These are phyloP conservation scores for Phyto melanocephala DNA, from an alignment of 2,888 invertebrate genomes.

Conservation along the genomic window DNA sequence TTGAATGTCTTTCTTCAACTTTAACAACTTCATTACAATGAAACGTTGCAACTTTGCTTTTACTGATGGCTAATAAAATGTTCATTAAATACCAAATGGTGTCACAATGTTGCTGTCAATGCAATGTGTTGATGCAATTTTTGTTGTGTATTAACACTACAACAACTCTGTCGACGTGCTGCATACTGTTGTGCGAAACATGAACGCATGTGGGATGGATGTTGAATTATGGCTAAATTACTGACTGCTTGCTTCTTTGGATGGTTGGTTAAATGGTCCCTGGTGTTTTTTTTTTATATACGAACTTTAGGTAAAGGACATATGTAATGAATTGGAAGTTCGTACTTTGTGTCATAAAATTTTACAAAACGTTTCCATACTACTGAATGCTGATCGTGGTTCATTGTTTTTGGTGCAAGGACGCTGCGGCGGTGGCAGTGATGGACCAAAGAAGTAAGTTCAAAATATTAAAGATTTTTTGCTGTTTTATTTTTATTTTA, in stretches of 20 bases:
- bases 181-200: not conserved
- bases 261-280: not conserved
- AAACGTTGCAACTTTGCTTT: conserved; percentile 2
- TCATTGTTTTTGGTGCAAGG: conserved; percentile 95
- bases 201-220: conserved; percentile 18
- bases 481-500: not conserved
- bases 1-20: not conserved
- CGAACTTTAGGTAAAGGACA: conserved; percentile 88
- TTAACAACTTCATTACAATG: conserved; percentile 50
- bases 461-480: not conserved
- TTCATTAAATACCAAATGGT: conserved; percentile 58
- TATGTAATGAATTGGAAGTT: conserved; percentile 96
- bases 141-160: not conserved
- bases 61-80: conserved; percentile 28
- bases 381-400: conserved; percentile 94
- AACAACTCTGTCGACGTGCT: not conserved
- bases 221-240: not conserved
- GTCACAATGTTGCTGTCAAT: conserved; percentile 38
- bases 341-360: conserved; percentile 97
- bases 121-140: conserved; percentile 19
- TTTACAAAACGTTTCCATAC: conserved; percentile 94
- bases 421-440: conserved; percentile 78
- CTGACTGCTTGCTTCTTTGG: not conserved
- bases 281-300: not conserved
- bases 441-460: conserved; percentile 79